Evolutionary conservation across 2,113 vertebrate genomes (phyloP), one percentile per base, ranked within the genome.

Genomic region (human (Homo sapiens)): DNA sequence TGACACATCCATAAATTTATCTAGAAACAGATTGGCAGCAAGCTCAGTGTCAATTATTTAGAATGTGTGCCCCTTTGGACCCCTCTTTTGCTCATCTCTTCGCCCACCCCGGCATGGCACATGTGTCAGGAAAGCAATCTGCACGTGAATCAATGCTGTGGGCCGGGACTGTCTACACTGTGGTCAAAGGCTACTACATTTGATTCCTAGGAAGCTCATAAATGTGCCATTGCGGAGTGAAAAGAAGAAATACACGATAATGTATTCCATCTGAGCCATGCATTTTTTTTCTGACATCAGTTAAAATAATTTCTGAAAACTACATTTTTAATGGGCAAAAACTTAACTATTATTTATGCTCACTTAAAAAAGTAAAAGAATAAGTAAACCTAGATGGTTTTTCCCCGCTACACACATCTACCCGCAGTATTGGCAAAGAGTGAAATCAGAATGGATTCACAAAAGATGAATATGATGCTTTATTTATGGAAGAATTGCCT

Each of bases 1-100:
- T 98, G 98, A 97, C 97, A 97, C 90, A 88, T 35, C 94, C 93
- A 96, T 91, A 96, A 90, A 98, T 98, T 98, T 98, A 98, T 98
- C 95, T 94, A 25, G 89, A 98, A 98, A 97, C 97, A 97, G 98
- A 98, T 89, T 97, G 97, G 98, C 96, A 98, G 95, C 70, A 35
- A 97, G 95, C 30, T 61, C 86, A 94, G 93, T 98, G 98, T 97
- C 98, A 96, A 52, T 89, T 89, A 97, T 83, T 97, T 96, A 96
- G 98, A 98, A 97, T 76, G 92, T 96, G 78, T 75, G 90, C 97
- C 16, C 6, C 92, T 98, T 96, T 40, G 4, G 93, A 92, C 91
- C 94, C 84, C 92, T 96, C 61, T 64, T 78, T 25, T 13, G 30
- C 20, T 35, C 12, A 2, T 64, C 38, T 61, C 81, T 43, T 50